Evolutionary conservation across 2,888 invertebrate genomes (phyloP).

Genomic region (Perithous albicinctus): DNA sequence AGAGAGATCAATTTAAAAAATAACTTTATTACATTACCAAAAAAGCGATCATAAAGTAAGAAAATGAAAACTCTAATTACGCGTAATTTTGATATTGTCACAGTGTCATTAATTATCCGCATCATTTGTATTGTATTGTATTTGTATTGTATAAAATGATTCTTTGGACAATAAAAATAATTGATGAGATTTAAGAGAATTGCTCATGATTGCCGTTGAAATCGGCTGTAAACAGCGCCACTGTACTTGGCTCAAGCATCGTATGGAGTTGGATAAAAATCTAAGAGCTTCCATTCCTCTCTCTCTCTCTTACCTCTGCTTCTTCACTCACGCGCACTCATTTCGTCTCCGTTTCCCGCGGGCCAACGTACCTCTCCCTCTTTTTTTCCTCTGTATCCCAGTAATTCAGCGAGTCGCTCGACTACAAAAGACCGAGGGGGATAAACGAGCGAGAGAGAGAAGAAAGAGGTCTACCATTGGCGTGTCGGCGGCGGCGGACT

Average conservation of each 20-base stretch:
- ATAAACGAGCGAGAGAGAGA: constrained; percentile 57
- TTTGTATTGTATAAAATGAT: no score
- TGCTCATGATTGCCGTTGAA: constrained; percentile 54
- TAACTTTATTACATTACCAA: neutral
- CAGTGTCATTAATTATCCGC: neutral
- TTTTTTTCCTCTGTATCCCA: constrained; percentile 55
- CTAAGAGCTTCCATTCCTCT: constrained; percentile 49
- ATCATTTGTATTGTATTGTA: neutral
- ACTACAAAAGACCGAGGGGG: constrained; percentile 66
- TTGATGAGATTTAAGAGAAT: constrained; percentile 49
- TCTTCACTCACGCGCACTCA: constrained; percentile 66
- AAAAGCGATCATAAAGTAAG: neutral
- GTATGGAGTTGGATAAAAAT: constrained; percentile 51
- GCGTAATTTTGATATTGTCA: neutral
- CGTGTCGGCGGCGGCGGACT: constrained; percentile 61
- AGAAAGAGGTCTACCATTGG: constrained; percentile 61
- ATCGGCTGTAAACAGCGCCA: constrained; percentile 62
- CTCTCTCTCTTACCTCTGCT: constrained; percentile 42
- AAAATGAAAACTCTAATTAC: neutral
- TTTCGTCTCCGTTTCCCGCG: constrained; percentile 56
- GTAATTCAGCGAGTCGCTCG: constrained; percentile 68
- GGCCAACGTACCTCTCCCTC: constrained; percentile 53
- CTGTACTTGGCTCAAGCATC: constrained; percentile 48
- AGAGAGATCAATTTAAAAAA: neutral
- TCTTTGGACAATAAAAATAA: constrained; percentile 25